phyloP scores from a whole-genome alignment of 2,888 invertebrate species.

The Beris chalybata region DNA sequence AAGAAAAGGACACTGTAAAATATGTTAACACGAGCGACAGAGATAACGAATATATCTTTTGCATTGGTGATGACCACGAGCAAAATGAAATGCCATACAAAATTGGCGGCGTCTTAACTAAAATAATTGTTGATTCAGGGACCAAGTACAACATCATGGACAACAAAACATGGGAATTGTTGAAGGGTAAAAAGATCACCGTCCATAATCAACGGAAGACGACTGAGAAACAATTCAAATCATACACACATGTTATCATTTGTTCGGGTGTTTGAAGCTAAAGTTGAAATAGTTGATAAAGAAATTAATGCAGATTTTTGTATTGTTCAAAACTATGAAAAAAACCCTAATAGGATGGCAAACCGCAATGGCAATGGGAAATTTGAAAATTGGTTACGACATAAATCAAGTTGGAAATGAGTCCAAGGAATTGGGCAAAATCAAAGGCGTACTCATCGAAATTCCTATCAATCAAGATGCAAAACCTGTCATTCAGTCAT shows the following conservation, averaged over 20 bases:
- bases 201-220: too few species aligned
- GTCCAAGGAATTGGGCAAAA: too few species aligned
- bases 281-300: not conserved
- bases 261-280: too few species aligned
- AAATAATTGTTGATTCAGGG: too few species aligned
- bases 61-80: not conserved
- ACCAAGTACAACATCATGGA: too few species aligned
- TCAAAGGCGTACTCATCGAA: not conserved
- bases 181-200: too few species aligned
- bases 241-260: too few species aligned
- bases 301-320: not conserved
- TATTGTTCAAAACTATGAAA: not conserved
- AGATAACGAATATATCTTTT: not conserved
- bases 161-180: too few species aligned
- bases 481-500: slow-evolving; percentile 39
- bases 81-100: not conserved
- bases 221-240: too few species aligned
- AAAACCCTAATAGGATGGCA: not conserved
- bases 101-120: not conserved
- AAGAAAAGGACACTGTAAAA: not conserved
- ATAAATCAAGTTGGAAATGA: not conserved
- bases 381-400: not conserved
- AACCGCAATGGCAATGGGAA: not conserved
- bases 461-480: not conserved
- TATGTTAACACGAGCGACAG: not conserved